Percentiles rank a stretch among this genome's conserved stretches.
These are phyloP conservation scores for Gonatopus flavifemur DNA, from an alignment of 1,140 invertebrate genomes.

Conservation along the genomic window DNA sequence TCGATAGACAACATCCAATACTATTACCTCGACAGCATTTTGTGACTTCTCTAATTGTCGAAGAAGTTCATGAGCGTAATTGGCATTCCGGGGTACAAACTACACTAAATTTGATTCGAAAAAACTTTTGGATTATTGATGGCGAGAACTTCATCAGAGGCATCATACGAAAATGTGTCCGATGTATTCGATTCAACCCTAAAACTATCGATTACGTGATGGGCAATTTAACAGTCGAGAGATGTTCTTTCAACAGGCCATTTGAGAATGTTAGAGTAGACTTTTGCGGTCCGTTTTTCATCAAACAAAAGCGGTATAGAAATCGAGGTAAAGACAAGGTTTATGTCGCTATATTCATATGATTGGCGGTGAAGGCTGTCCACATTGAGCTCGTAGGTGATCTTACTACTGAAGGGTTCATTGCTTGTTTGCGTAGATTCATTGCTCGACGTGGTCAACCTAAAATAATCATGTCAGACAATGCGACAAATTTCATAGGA, in stretches of 20 bases:
- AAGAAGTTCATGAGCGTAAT: slow-evolving; percentile 17
- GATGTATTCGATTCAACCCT: neutral
- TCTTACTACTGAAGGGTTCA: slow-evolving; percentile 4
- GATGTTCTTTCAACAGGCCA: neutral
- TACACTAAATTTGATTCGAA: neutral
- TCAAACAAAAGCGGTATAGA: slow-evolving; percentile 1
- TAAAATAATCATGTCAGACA: neutral
- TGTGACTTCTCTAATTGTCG: slow-evolving; percentile 36
- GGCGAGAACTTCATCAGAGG: neutral
- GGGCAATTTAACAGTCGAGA: neutral
- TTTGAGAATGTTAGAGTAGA: neutral
- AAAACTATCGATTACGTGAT: neutral
- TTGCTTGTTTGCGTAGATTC: neutral
- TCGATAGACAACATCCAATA: slow-evolving; percentile 47
- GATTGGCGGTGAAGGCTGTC: neutral
- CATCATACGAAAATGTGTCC: neutral
- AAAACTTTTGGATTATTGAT: neutral
- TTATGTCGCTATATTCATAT: slow-evolving; percentile 1
- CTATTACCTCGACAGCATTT: slow-evolving; percentile 35
- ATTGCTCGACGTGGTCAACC: neutral
- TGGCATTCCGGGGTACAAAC: slow-evolving; percentile 20
- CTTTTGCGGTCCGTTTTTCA: neutral
- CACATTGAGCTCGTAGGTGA: slow-evolving; percentile 3
- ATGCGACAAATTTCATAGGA: slow-evolving; percentile 2
- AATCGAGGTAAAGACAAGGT: neutral